A percentile compares a stretch with the other conserved stretches of the same genome.
These are phyloP conservation scores for Clarias macrocephalus DNA, from an alignment of 2,113 vertebrate species.

Conservation along the genomic window DNA sequence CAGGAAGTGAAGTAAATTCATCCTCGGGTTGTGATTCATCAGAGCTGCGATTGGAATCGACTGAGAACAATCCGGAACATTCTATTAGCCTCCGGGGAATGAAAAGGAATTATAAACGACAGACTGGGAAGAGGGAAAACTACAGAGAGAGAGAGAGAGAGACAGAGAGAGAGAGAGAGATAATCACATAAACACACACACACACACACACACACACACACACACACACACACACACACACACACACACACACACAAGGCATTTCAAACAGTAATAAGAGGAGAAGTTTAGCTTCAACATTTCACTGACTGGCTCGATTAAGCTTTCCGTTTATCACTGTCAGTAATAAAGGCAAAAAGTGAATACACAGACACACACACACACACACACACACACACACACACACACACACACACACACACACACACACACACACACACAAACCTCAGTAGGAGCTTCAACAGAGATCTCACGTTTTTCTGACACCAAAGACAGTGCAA, in stretches of 20 bases:
- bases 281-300: not conserved
- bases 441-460: not conserved
- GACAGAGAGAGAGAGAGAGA: not conserved
- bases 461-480: conserved; percentile 13
- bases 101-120: not conserved
- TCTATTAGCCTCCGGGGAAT: not conserved
- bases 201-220: conserved; percentile 3
- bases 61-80: conserved; percentile 15
- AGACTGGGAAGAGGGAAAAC: not conserved
- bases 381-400: conserved; percentile 12
- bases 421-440: not conserved
- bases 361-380: not conserved
- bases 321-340: not conserved
- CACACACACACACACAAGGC: not conserved
- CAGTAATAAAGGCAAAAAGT: not conserved
- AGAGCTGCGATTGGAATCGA: not conserved
- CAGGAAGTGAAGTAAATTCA: conserved; percentile 1
- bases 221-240: conserved; percentile 1
- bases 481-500: not conserved
- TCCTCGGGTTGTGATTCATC: not conserved
- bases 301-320: conserved; percentile 15
- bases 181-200: conserved; percentile 1
- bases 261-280: conserved; percentile 9
- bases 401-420: conserved; percentile 15
- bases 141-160: not conserved